Percentiles rank a stretch among this genome's conserved stretches.
Conservation (phyloP, 2,888 invertebrate genomes). For the Drosophila nr. perissopoda region DNA sequence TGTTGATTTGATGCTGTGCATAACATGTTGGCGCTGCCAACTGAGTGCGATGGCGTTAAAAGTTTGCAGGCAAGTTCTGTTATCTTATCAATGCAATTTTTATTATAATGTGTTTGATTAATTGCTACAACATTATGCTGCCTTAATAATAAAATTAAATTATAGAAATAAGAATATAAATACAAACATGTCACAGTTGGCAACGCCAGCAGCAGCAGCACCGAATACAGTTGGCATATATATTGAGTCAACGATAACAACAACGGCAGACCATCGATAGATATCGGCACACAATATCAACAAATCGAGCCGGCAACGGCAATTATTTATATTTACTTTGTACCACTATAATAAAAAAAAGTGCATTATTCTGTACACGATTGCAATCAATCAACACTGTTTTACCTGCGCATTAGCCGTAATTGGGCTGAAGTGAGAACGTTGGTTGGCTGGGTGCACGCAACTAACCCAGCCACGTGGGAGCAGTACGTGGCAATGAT, state of each 20-base stretch:
- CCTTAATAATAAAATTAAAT: neutral
- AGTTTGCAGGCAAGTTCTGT: neutral
- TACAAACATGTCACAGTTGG: neutral
- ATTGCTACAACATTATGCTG: neutral
- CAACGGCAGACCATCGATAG: conserved; percentile 9
- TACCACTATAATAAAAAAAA: neutral
- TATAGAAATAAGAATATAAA: neutral
- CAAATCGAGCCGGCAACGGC: conserved; percentile 46
- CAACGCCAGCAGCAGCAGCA: neutral
- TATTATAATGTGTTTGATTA: neutral
- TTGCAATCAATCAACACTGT: conserved; percentile 12
- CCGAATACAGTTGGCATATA: conserved; percentile 3
- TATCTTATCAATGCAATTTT: neutral
- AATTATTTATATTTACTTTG: conserved; percentile 9
- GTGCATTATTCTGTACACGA: neutral
- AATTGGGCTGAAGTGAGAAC: conserved; percentile 3
- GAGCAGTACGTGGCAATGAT: conserved; percentile 52
- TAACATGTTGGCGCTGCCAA: conserved; percentile 23
- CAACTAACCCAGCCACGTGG: conserved; percentile 1
- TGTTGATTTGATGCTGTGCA: conserved; percentile 30
- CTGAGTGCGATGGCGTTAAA: neutral
- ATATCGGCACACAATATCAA: conserved; percentile 13
- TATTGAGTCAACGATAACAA: neutral
- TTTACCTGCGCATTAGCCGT: conserved; percentile 2
- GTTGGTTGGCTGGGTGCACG: neutral